Evolutionary conservation across 2,888 invertebrate genomes (phyloP).

Genomic region (Lypha dubia): DNA sequence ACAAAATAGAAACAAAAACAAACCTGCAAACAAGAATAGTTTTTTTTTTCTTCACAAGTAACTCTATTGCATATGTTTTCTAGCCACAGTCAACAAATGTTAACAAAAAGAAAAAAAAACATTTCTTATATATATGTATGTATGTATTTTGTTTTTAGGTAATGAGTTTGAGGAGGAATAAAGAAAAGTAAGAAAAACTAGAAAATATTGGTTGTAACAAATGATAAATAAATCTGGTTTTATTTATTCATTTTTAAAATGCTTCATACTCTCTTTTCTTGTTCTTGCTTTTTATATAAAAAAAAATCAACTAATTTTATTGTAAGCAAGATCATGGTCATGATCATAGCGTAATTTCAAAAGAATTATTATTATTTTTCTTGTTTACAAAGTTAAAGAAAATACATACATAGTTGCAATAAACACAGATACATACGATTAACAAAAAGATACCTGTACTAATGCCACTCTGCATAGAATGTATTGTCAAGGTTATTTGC

Average conservation of each 20-base stretch:
- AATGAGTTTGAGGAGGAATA: constrained; percentile 27
- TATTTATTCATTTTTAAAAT: constrained; percentile 35
- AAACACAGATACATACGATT: constrained; percentile 8
- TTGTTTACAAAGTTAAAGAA: constrained; percentile 5
- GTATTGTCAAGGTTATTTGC: constrained; percentile 59
- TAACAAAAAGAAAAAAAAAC: neutral
- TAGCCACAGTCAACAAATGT: constrained; percentile 1
- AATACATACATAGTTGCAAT: constrained; percentile 15
- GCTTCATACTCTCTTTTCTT: constrained; percentile 15
- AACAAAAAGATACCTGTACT: constrained; percentile 5
- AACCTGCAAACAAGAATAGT: constrained; percentile 26
- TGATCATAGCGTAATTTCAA: constrained; percentile 15
- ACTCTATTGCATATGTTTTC: constrained; percentile 2
- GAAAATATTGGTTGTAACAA: constrained; percentile 46
- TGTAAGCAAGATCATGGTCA: constrained; percentile 61
- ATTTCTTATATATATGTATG: constrained; percentile 7
- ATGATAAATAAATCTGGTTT: constrained; percentile 54
- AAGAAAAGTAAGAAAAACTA: constrained; percentile 20
- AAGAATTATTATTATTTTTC: neutral
- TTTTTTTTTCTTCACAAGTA: constrained; percentile 20
- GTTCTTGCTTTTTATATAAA: constrained; percentile 36
- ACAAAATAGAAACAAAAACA: constrained; percentile 33
- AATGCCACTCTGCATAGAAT: constrained; percentile 22
- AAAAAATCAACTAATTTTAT: constrained; percentile 51
- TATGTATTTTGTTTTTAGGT: constrained; percentile 41